Conservation (phyloP, 1,140 invertebrate genomes). For the Sinonovacula constricta region DNA sequence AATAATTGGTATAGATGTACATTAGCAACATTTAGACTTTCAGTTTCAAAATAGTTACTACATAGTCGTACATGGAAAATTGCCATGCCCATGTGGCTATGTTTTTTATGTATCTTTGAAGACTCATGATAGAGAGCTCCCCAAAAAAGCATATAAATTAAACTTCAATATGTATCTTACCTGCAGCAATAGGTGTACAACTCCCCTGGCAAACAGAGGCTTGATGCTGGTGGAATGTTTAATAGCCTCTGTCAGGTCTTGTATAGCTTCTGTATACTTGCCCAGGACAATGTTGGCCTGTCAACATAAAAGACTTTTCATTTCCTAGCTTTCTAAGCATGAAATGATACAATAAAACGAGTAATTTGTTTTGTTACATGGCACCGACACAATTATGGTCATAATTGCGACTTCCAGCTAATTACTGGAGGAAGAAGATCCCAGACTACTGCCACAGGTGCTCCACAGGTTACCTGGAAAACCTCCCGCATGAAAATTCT, state of each 20-base stretch:
- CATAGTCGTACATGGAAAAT: not conserved
- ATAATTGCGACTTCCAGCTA: no score
- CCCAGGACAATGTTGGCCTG: constrained; percentile 65
- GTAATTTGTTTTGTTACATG: no score
- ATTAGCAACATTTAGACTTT: not conserved
- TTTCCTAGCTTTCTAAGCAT: no score
- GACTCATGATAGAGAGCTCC: not conserved
- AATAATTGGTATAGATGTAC: not conserved
- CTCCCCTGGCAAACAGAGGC: constrained; percentile 64
- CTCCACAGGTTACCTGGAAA: no score
- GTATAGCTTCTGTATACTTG: constrained; percentile 63
- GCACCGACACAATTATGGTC: no score
- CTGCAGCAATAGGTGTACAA: constrained; percentile 64
- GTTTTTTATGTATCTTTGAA: not conserved
- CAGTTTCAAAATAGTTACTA: not conserved
- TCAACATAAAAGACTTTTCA: no score
- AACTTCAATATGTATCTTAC: constrained; percentile 34
- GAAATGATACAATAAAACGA: no score
- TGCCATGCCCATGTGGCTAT: not conserved
- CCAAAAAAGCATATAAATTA: no score
- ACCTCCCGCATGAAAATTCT: no score
- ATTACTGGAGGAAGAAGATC: no score
- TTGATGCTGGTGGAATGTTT: constrained; percentile 54
- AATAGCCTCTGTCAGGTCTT: constrained; percentile 64
- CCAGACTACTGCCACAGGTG: no score